A percentile compares a stretch with the other conserved stretches of the same genome.
Conservation (phyloP, 2,113 vertebrate genomes). For the Ctenomys sociabilis region DNA sequence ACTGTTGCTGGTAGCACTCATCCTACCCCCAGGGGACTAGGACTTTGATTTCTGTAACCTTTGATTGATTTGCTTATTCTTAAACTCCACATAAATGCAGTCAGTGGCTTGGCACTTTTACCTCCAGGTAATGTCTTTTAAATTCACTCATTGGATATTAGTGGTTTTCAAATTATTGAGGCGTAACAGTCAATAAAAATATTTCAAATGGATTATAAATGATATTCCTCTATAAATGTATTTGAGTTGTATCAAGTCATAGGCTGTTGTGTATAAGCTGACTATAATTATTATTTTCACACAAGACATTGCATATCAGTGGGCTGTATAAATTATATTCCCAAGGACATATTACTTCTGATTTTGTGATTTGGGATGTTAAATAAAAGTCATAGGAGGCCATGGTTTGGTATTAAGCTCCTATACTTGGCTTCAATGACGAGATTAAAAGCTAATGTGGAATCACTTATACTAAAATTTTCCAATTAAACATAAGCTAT, state of each 20-base stretch:
- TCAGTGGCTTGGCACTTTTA: neutral
- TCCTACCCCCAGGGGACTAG: neutral
- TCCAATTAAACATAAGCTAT: neutral
- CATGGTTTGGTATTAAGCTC: no score
- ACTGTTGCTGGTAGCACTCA: fast-evolving
- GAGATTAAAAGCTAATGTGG: neutral
- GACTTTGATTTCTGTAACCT: neutral
- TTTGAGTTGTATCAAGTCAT: neutral
- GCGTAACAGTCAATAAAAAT: neutral
- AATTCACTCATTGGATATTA: neutral
- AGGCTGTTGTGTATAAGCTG: neutral
- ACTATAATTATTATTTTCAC: neutral
- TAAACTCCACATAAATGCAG: neutral
- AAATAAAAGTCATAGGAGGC: neutral
- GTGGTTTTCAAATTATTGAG: neutral
- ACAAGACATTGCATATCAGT: neutral
- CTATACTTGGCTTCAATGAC: no score
- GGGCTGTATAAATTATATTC: neutral
- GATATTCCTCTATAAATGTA: neutral
- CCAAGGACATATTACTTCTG: neutral
- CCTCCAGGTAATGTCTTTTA: neutral
- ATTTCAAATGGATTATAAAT: neutral
- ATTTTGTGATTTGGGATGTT: neutral
- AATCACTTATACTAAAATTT: neutral
- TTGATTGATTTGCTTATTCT: neutral